Conservation (phyloP, 2,888 invertebrate genomes). For the Leucophora obtusa region DNA sequence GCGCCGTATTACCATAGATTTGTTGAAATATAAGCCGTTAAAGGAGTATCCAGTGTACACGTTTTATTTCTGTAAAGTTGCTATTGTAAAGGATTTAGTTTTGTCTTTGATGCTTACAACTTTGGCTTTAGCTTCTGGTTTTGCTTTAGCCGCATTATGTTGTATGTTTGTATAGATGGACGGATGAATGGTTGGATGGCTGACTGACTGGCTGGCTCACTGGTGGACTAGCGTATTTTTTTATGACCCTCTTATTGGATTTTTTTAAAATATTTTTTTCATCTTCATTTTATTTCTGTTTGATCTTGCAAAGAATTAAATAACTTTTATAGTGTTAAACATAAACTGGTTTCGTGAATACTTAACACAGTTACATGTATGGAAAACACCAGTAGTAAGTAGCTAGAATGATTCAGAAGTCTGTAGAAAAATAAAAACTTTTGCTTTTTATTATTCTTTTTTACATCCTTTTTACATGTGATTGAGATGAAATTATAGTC, state of each 20-base stretch:
- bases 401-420: neutral
- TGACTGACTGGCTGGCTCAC: neutral
- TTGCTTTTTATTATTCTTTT: slow-evolving; percentile 10
- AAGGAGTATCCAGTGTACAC: neutral
- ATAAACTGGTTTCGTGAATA: slow-evolving; percentile 57
- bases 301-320: slow-evolving; percentile 48
- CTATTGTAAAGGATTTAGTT: slow-evolving; percentile 55
- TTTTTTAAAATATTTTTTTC: slow-evolving; percentile 18
- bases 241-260: neutral
- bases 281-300: slow-evolving; percentile 30
- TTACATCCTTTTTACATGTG: neutral
- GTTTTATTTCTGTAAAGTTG: slow-evolving; percentile 26
- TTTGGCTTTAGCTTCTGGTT: slow-evolving; percentile 59
- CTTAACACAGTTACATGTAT: slow-evolving; percentile 61
- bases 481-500: neutral
- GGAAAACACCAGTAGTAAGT: neutral
- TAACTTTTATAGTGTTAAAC: slow-evolving; percentile 59
- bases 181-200: slow-evolving; percentile 17
- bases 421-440: slow-evolving; percentile 32
- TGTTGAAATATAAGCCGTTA: neutral
- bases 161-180: neutral
- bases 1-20: too few species aligned
- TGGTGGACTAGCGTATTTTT: neutral
- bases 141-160: slow-evolving; percentile 18
- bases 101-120: slow-evolving; percentile 51